Evolutionary conservation across 53 echinoderm and acorn worm genomes (phyloP).

Genomic region (Holothuria leucospilota): DNA sequence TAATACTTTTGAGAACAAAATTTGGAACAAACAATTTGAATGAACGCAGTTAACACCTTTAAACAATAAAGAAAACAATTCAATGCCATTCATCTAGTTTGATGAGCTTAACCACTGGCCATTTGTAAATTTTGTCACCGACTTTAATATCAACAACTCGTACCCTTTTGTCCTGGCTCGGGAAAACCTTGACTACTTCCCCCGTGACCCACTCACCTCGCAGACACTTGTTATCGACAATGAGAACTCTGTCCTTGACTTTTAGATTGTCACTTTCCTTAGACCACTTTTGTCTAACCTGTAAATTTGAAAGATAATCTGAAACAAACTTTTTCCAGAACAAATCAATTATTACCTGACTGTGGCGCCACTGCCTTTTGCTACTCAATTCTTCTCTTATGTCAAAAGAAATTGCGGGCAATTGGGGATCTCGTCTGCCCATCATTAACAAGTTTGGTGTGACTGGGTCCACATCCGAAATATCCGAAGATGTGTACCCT

Average conservation of each 20-base stretch:
- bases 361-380: constrained; percentile 49
- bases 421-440: constrained; percentile 51
- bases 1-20: too few relatives aligned
- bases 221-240: constrained; percentile 6
- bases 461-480: constrained; percentile 52
- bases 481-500: constrained; percentile 54
- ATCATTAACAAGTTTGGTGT: constrained; percentile 62
- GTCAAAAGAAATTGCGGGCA: constrained; percentile 17
- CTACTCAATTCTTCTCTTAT: constrained; percentile 32
- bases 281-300: constrained; percentile 19
- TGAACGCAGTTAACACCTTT: too few relatives aligned
- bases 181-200: constrained; percentile 30
- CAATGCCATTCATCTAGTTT: neutral
- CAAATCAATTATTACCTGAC: constrained; percentile 56
- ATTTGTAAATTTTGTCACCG: constrained; percentile 17
- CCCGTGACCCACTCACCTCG: constrained; percentile 22
- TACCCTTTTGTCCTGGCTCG: constrained; percentile 21
- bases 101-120: constrained; percentile 36
- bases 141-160: constrained; percentile 27
- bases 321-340: constrained; percentile 54
- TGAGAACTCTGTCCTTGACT: constrained; percentile 5
- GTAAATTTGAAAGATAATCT: too few relatives aligned
- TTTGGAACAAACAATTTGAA: too few relatives aligned
- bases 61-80: too few relatives aligned
- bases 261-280: neutral